Evolutionary conservation across 2,888 invertebrate species (phyloP).

Genomic region (Timema cristinae): DNA sequence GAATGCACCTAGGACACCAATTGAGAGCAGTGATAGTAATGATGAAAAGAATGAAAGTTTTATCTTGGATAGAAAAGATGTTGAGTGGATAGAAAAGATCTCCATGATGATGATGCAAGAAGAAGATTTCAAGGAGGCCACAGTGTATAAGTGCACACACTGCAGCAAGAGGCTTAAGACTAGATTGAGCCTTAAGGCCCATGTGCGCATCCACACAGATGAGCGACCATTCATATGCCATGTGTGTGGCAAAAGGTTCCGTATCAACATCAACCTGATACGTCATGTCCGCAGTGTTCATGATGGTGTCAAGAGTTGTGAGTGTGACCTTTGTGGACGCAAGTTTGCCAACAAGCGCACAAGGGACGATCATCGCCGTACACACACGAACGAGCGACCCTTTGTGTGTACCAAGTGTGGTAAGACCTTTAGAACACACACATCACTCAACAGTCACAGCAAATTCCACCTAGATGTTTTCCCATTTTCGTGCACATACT

Average conservation of each 20-base stretch:
- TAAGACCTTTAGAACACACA: constrained; percentile 40
- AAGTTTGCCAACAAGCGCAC: constrained; percentile 53
- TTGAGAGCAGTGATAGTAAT: too few species aligned
- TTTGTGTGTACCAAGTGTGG: constrained; percentile 57
- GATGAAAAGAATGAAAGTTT: too few species aligned
- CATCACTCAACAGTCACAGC: constrained; percentile 21
- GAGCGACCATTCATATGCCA: constrained; percentile 14
- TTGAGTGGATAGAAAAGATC: too few species aligned
- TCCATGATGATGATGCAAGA: too few species aligned
- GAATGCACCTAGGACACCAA: too few species aligned
- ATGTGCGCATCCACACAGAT: constrained; percentile 50
- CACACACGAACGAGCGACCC: constrained; percentile 58
- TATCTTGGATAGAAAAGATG: too few species aligned
- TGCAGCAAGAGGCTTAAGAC: constrained; percentile 55
- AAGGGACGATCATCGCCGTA: constrained; percentile 55
- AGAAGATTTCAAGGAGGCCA: too few species aligned
- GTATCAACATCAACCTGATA: neutral
- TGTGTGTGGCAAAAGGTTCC: constrained; percentile 18
- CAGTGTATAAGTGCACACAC: constrained; percentile 46
- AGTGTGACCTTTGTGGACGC: constrained; percentile 54
- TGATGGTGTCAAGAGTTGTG: constrained; percentile 55
- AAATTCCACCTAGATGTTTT: constrained; percentile 22
- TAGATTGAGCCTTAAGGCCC: constrained; percentile 51
- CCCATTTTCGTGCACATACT: constrained; percentile 19
- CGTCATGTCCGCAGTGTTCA: constrained; percentile 51